phyloP scores from a whole-genome alignment of 2,797 vertebrate genomes.

The Eremophila alpestris region DNA sequence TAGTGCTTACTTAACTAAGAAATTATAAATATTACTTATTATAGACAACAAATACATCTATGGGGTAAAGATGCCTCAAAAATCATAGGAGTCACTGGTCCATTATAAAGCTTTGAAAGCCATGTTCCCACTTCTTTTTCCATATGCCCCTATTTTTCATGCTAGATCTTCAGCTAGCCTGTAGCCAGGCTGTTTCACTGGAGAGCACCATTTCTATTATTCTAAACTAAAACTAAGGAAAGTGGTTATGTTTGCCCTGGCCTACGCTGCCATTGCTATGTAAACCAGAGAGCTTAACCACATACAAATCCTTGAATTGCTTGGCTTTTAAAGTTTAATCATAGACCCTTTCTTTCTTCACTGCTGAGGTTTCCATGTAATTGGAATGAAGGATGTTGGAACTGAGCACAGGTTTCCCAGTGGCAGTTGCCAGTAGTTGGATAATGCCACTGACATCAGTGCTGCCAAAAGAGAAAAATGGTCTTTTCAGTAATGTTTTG shows the following conservation, averaged over 20 bases:
- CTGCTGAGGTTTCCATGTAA: slow-evolving; percentile 14
- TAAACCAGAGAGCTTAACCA: slow-evolving; percentile 56
- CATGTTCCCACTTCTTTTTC: neutral
- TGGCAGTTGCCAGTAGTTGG: neutral
- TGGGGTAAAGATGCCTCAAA: neutral
- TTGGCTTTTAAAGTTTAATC: slow-evolving; percentile 61
- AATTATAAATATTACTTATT: neutral
- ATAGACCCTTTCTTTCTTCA: slow-evolving; percentile 15
- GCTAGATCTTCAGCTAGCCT: neutral
- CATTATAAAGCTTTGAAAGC: neutral
- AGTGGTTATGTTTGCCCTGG: neutral
- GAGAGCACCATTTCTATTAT: neutral
- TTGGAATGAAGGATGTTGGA: neutral
- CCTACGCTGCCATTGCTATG: slow-evolving; percentile 40
- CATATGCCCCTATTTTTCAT: neutral
- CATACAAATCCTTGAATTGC: slow-evolving; percentile 59
- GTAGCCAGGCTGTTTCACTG: slow-evolving; percentile 21
- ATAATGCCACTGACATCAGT: neutral
- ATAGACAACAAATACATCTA: neutral
- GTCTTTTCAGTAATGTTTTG: neutral
- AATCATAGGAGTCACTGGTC: neutral
- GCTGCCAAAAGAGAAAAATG: neutral
- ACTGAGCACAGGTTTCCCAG: neutral
- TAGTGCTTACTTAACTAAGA: neutral
- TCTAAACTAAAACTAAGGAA: neutral